These are phyloP conservation scores for Aegypius monachus DNA, from an alignment of 2,113 vertebrate genomes.

Conservation along the genomic window DNA sequence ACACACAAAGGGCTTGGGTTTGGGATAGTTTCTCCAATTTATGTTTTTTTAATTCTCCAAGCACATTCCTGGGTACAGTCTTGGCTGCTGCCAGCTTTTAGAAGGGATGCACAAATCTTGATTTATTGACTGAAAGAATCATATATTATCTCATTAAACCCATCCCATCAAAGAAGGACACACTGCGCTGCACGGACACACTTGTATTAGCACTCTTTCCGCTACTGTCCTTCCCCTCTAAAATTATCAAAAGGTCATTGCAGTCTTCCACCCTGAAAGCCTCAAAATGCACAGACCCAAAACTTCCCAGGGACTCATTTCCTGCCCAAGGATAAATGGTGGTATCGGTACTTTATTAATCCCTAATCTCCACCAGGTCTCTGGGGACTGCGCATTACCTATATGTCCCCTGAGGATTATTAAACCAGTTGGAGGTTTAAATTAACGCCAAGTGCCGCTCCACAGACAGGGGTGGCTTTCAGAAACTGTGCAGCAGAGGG, in stretches of 20 bases:
- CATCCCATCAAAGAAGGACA: not conserved
- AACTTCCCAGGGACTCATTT: not conserved
- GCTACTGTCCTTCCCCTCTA: not conserved
- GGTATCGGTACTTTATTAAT: not conserved
- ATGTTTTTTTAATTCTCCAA: not conserved
- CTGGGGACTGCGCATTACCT: not conserved
- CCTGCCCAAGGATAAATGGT: not conserved
- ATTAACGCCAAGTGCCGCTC: not conserved
- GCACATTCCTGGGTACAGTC: not conserved
- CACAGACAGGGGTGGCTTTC: not conserved
- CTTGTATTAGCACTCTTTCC: not conserved
- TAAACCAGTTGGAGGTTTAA: not conserved
- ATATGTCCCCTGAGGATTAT: not conserved
- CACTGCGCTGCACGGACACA: fast-evolving
- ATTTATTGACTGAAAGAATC: not conserved
- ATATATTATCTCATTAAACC: not conserved
- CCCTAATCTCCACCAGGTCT: not conserved
- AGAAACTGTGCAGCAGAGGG: not conserved
- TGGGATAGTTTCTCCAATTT: not conserved
- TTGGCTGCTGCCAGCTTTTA: not conserved
- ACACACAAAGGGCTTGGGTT: not conserved
- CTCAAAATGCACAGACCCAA: not conserved
- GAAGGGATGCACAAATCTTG: not conserved
- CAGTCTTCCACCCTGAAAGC: not conserved
- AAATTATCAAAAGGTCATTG: not conserved